Conservation (phyloP, 2,888 invertebrate genomes). For the Ctenicera cuprea region DNA sequence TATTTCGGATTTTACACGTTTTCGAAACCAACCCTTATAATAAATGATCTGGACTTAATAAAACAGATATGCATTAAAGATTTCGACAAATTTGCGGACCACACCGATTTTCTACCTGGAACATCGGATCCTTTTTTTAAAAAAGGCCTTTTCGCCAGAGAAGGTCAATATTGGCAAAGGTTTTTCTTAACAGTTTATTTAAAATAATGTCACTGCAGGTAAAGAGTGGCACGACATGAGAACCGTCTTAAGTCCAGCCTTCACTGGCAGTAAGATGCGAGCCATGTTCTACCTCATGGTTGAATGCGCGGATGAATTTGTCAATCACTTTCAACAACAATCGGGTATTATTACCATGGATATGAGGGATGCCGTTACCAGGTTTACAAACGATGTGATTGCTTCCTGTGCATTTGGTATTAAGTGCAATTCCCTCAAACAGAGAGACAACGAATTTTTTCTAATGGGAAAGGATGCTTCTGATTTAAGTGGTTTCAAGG, state of each 20-base stretch:
- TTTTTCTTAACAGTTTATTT: too few relatives aligned
- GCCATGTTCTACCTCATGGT: slow-evolving; percentile 38
- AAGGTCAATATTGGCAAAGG: slow-evolving; percentile 48
- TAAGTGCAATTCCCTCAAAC: slow-evolving; percentile 9
- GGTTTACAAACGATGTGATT: slow-evolving; percentile 66
- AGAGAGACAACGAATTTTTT: slow-evolving; percentile 12
- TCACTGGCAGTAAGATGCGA: slow-evolving; percentile 50
- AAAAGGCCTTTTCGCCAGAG: slow-evolving; percentile 59
- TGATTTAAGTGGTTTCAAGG: slow-evolving; percentile 47
- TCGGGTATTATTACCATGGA: not conserved
- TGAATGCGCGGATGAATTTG: slow-evolving; percentile 58
- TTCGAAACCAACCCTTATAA: slow-evolving; percentile 69
- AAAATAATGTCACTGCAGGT: not conserved
- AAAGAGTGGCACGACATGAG: slow-evolving; percentile 42
- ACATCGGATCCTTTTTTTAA: slow-evolving; percentile 71
- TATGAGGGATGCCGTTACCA: slow-evolving; percentile 55
- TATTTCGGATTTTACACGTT: slow-evolving; percentile 51
- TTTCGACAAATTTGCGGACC: slow-evolving; percentile 75
- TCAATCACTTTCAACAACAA: slow-evolving; percentile 49
- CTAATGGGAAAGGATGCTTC: slow-evolving; percentile 61
- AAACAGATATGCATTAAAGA: slow-evolving; percentile 75
- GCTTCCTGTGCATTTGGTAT: slow-evolving; percentile 66
- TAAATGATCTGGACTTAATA: slow-evolving; percentile 75
- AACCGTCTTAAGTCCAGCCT: slow-evolving; percentile 34
- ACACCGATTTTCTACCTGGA: not conserved